A percentile compares a stretch with the other conserved stretches of the same genome.
These are phyloP conservation scores for Carettochelys insculpta DNA, from an alignment of 2,113 vertebrate species.

Conservation along the genomic window DNA sequence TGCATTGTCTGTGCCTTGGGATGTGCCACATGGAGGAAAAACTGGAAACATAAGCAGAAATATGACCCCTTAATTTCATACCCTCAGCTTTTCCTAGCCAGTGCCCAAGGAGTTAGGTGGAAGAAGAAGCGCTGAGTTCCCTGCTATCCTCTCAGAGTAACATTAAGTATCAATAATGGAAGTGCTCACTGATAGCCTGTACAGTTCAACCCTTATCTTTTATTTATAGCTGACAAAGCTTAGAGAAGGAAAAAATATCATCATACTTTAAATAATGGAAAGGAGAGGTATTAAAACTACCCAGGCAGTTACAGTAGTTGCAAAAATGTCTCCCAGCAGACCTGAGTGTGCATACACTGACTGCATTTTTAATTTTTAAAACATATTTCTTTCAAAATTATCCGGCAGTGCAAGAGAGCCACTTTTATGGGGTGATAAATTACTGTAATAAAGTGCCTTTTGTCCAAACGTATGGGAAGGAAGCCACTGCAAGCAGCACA, in stretches of 20 bases:
- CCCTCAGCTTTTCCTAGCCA: not conserved
- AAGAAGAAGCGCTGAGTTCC: constrained; percentile 1
- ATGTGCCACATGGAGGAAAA: not conserved
- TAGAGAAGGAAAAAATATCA: constrained; percentile 88
- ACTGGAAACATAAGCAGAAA: not conserved
- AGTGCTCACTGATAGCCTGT: constrained; percentile 86
- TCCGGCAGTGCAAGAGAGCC: constrained; percentile 85
- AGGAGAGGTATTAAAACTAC: constrained; percentile 84
- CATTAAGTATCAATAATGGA: constrained; percentile 92
- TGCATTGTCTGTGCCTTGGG: not conserved
- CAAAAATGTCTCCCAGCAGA: constrained; percentile 90
- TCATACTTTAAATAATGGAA: constrained; percentile 94
- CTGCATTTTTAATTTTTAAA: constrained; percentile 96
- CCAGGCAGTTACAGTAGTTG: constrained; percentile 86
- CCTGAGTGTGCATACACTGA: constrained; percentile 78
- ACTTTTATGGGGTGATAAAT: constrained; percentile 98
- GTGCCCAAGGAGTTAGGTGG: not conserved
- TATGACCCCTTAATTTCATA: not conserved
- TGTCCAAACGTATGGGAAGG: constrained; percentile 76
- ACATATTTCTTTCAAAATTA: constrained; percentile 94
- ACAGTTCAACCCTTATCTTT: constrained; percentile 92
- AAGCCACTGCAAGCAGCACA: constrained; percentile 74
- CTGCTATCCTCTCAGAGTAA: constrained; percentile 44
- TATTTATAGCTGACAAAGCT: constrained; percentile 97
- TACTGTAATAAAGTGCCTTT: constrained; percentile 93